Percentiles rank a stretch among this genome's conserved stretches.
Evolutionary conservation across 2,113 vertebrate genomes (phyloP).

Genomic region (Serinus canaria): DNA sequence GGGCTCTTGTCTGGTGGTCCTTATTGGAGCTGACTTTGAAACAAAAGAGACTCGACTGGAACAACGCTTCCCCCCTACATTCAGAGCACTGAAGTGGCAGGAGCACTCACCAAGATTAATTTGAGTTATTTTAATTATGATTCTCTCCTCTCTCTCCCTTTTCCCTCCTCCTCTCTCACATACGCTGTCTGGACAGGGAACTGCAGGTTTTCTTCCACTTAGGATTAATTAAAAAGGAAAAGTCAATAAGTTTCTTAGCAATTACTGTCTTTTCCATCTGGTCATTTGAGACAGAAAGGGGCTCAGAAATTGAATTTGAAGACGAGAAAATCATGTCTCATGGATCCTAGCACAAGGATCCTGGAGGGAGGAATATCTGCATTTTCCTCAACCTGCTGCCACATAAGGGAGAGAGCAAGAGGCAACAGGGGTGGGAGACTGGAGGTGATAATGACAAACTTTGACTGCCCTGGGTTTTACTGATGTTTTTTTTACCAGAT

Average conservation of each 20-base stretch:
- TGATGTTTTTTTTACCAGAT: not conserved
- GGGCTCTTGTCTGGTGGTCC: not conserved
- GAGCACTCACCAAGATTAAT: conserved; percentile 39
- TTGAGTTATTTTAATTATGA: conserved; percentile 65
- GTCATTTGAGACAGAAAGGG: conserved; percentile 24
- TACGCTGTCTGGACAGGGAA: not conserved
- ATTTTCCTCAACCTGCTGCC: not conserved
- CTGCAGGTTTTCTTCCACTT: conserved; percentile 60
- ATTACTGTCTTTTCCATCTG: conserved; percentile 44
- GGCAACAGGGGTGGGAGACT: not conserved
- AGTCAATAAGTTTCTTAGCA: conserved; percentile 53
- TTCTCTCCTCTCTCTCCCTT: conserved; percentile 13
- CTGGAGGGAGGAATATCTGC: not conserved
- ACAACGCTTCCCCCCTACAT: not conserved
- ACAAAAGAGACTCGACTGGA: not conserved
- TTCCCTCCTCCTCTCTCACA: not conserved
- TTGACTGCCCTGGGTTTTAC: not conserved
- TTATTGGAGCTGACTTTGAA: not conserved
- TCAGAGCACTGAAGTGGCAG: conserved; percentile 28
- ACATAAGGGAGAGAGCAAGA: not conserved
- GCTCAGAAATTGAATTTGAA: conserved; percentile 48
- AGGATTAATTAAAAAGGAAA: conserved; percentile 66
- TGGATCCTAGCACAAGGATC: not conserved
- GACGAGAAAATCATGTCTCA: not conserved
- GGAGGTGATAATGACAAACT: conserved; percentile 12